Evolutionary conservation across 1,140 invertebrate genomes (phyloP), one percentile per base, ranked within the genome.

Genomic region (Notospermus geniculatus): DNA sequence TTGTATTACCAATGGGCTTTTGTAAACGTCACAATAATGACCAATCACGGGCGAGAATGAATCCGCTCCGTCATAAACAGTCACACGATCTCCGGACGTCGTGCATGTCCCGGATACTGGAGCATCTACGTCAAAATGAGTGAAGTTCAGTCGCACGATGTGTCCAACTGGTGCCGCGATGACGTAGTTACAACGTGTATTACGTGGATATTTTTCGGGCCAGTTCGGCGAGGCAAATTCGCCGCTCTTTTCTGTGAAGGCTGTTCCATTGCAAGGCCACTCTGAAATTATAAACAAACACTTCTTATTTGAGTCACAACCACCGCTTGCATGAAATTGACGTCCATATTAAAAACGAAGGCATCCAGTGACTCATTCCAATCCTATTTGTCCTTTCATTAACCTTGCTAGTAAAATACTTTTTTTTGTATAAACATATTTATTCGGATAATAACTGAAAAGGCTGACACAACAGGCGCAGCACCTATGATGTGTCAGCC

Each of bases 51-150:
- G 85, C 41, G 89, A 86, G 30, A 91, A 88, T 0, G 89, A 87
- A 0, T 88, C 91, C 58, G 89, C 86, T 0, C 96, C 95, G 75
- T 98, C 94, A 73, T 94, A 95, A 39, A 98, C 86, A 0, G 88
- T 88, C 7, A 98, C 88, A 71, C 95, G 91, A 76, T 98, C 95
- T 75, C 95, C 97, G 0, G 88, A 86, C 77, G 95, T 98, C 73
- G 93, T 91, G 78, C 92, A 91, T 4, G 4, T 36, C 15, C 32
- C 32, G 32, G 32, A 36, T 15, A 36, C 5, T 7, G 97, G 93
- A 0, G 91, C 88, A 74, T 98, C 95, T 74, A 98, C 83, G 70
- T 96, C 91, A 74, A 98, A 97, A 25, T 88, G 87, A 65, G 89
- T 88, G 80, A 98, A 98, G 29, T 90, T 87, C 86, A 86, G 63